Base-by-base conservation (phyloP, 2,797 vertebrate genomes). In the Hapalemur alaotrensis region DNA sequence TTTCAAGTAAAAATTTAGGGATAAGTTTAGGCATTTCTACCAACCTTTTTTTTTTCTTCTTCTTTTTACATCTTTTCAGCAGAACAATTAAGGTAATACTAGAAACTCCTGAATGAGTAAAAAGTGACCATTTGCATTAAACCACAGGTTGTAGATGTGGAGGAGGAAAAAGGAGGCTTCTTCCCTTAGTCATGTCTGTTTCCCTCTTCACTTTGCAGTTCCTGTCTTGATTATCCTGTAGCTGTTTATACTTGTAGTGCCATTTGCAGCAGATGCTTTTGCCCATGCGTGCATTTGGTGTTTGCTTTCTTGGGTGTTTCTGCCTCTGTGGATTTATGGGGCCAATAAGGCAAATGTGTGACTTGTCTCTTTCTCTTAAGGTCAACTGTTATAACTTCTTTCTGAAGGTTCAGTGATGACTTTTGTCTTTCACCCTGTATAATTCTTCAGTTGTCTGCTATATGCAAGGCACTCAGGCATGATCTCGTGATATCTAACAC, bases 1-100 rank as follows among this genome's bases (percentile, higher is more conserved):
- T 82, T 89, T 96, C 75, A 82, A 35, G 32, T 93, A 72, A 81
- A 95, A 63, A 80, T 70, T 30, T 14, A 57, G 59, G 22, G 38
- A 28, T 72, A 65, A 7, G 65, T 52, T 54, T 48, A 57, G 83
- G n/a, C 57, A 38, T 93, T 84, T 81, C 41, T 73, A 70, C 25
- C 23, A n/a, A 54, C 28, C 0, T 30, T 50, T 10, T 63, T 57
- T 10, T 18, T 1, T 73, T 41, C 10, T 75, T 52, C 46, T 76
- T 61, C 35, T 75, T 54, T 63, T 46, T 38, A 1, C 32, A 63
- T 76, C 61, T 79, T 75, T 80, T 15, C 14, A 28, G 43, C 50
- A 78, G 70, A 15, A 61, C 38, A 87, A 35, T 76, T n/a, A 72
- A 43, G 57, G 25, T 52, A 61, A n/a, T 38, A 0, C 43, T 28